Base-by-base conservation (phyloP, 1,140 invertebrate genomes). In the Physella acuta region DNA sequence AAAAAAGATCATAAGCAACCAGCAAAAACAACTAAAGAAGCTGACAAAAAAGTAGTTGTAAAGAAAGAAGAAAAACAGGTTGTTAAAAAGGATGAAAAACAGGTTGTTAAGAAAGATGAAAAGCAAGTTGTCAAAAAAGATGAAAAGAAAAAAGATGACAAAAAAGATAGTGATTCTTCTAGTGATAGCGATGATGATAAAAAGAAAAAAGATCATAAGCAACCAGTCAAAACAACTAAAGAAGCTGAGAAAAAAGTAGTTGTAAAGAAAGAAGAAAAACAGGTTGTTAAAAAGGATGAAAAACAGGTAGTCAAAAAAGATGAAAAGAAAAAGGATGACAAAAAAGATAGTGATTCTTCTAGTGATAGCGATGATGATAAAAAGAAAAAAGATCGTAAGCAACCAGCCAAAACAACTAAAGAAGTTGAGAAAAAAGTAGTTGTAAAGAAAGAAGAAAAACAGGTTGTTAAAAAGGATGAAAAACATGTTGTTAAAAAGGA, bases 271-370 rank as follows among this genome's bases (percentile, higher is more conserved):
- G 39, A 11, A 11, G 39, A 44, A 44, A 44, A 44, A 44, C 8
- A 44, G 20, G 20, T 20, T 44, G 39, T 44, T 20, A 44, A 44
- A 20, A 44, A 44, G 20, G 39, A 44, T 11, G 8, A 8, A 8
- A 8, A 8, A 44, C 8, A 44, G 39, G 20, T 11, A 44, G 39
- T 44, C 20, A 20, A 44, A 44, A 44, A 44, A 20, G 62, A 59
- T 24, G 58, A 68, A 39, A 55, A 69, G 44, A 68, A 68, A 26
- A 69, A 67, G 11, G 31, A 31, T 20, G 49, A 65, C n/a, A 39
- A 67, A n/a, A n/a, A n/a, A n/a, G n/a, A n/a, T n/a, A n/a, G n/a
- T n/a, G n/a, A n/a, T n/a, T n/a, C n/a, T n/a, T n/a, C n/a, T n/a
- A n/a, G n/a, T n/a, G n/a, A n/a, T n/a, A n/a, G n/a, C n/a, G n/a